phyloP scores from a whole-genome alignment of 1,140 invertebrate genomes.

The Bacillus rossius region DNA sequence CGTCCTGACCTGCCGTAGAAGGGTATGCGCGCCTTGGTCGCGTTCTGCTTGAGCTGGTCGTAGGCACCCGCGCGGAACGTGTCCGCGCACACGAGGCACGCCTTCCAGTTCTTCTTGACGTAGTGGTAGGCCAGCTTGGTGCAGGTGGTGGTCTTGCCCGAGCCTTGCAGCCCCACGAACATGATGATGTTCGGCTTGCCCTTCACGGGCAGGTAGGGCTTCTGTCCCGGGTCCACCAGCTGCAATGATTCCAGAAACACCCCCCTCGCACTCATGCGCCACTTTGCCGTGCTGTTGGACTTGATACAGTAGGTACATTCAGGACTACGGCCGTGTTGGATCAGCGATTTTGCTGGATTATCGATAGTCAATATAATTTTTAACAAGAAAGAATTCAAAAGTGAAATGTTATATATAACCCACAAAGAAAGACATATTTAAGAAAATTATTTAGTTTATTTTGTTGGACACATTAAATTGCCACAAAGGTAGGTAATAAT shows the following conservation, averaged over 20 bases:
- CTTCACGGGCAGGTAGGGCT: slow-evolving; percentile 94
- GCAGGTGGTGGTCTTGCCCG: slow-evolving; percentile 99
- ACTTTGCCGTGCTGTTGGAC: too few species aligned
- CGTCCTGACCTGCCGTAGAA: slow-evolving; percentile 91
- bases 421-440: too few species aligned
- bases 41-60: slow-evolving; percentile 99
- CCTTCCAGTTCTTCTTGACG: slow-evolving; percentile 99
- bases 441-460: too few species aligned
- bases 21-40: slow-evolving; percentile 99
- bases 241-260: slow-evolving; percentile 36
- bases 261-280: too few species aligned
- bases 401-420: too few species aligned
- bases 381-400: too few species aligned
- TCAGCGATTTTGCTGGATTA: too few species aligned
- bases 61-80: slow-evolving; percentile 99
- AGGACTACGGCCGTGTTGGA: too few species aligned
- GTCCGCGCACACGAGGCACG: slow-evolving; percentile 97
- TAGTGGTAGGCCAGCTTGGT: slow-evolving; percentile 99
- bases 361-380: too few species aligned
- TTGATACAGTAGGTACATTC: too few species aligned
- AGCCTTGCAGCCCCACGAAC: slow-evolving; percentile 99
- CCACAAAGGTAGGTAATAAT: too few species aligned
- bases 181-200: slow-evolving; percentile 96
- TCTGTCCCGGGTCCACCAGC: slow-evolving; percentile 97
- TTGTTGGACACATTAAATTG: too few species aligned